phyloP scores from a whole-genome alignment of 2,888 invertebrate species.

The Periphyllus acericola region DNA sequence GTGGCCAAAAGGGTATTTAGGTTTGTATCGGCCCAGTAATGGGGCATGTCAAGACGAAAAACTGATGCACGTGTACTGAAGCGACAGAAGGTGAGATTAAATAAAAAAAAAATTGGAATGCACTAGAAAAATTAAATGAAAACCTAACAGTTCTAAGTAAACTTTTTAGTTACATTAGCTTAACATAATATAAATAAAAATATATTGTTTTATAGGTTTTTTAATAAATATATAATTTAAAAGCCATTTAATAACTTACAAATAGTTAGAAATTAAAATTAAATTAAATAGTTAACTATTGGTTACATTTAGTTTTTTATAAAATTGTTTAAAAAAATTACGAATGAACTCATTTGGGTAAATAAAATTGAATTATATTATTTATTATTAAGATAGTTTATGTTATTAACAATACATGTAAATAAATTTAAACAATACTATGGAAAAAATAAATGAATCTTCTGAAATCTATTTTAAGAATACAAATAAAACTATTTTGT shows the following conservation, averaged over 20 bases:
- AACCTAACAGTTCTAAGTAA: conserved; percentile 45
- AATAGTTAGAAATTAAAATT: too few relatives aligned
- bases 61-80: conserved; percentile 58
- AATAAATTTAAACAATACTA: too few relatives aligned
- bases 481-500: too few relatives aligned
- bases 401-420: too few relatives aligned
- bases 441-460: too few relatives aligned
- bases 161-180: conserved; percentile 29
- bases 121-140: conserved; percentile 47
- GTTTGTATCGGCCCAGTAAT: conserved; percentile 57
- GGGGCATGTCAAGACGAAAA: conserved; percentile 58
- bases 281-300: too few relatives aligned
- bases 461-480: too few relatives aligned
- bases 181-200: conserved; percentile 17
- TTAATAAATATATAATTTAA: background rate
- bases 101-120: conserved; percentile 58
- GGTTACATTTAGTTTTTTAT: background rate
- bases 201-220: background rate
- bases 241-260: background rate
- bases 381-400: too few relatives aligned
- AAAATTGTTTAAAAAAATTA: too few relatives aligned
- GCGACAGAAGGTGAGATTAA: conserved; percentile 56
- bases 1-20: conserved; percentile 58
- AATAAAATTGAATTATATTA: too few relatives aligned
- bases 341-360: too few relatives aligned